phyloP scores from a whole-genome alignment of 35 echinoderm and acorn worm genomes.

The Eucidaris tribuloides region DNA sequence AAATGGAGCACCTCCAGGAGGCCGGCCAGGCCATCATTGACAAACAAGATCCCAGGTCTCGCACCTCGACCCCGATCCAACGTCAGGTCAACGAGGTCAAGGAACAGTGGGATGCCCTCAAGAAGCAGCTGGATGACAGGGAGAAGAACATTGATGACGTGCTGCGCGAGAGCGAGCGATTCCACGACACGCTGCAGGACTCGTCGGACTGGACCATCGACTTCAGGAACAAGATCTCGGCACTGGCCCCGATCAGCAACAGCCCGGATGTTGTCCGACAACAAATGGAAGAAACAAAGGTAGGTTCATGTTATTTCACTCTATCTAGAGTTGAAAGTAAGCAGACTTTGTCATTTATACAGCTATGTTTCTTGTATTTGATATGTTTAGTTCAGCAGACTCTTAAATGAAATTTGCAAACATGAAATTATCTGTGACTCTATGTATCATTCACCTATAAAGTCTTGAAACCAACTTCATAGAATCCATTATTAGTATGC shows the following conservation, averaged over 20 bases:
- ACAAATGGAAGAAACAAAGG: conserved; percentile 97
- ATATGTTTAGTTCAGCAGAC: no score
- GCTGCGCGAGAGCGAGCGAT: conserved; percentile 81
- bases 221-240: conserved; percentile 69
- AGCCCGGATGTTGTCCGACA: conserved; percentile 89
- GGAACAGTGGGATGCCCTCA: conserved; percentile 84
- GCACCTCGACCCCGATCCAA: conserved; percentile 67
- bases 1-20: conserved; percentile 89
- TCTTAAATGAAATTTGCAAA: no score
- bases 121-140: conserved; percentile 80
- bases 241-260: conserved; percentile 74
- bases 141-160: conserved; percentile 89
- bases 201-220: conserved; percentile 87
- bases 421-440: no score
- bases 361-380: no score
- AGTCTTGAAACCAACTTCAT: no score
- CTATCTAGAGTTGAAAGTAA: no score
- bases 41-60: conserved; percentile 62
- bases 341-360: no score
- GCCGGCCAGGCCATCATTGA: conserved; percentile 74
- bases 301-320: not conserved
- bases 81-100: conserved; percentile 76
- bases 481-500: no score
- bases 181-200: conserved; percentile 91
- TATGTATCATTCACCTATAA: no score